Evolutionary conservation across 2,113 vertebrate species (phyloP), one percentile per base, ranked within the genome.

Genomic region (Poeciliopsis turrubarensis): DNA sequence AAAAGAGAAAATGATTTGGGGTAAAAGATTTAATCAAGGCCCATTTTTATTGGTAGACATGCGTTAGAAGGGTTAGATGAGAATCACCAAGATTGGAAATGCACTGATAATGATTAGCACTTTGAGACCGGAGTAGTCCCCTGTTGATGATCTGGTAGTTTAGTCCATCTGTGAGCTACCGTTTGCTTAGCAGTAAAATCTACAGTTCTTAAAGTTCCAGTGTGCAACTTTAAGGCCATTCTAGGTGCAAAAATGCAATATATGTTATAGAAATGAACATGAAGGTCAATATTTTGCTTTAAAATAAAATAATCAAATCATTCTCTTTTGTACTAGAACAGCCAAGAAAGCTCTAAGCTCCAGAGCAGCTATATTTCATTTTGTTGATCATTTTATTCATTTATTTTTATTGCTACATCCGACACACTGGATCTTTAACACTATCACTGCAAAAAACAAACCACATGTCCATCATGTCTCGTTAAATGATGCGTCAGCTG

Each of bases 1-100:
- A 70, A 3, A 66, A 19, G 68, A 66, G 26, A 62, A 68, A 62
- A 72, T 60, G 22, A 73, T 32, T 68, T 57, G 30, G 10, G 31
- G 5, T 37, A 27, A 82, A 60, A 72, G 54, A 82, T 61, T 60
- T 82, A 81, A 91, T 92, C 72, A 85, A 12, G 34, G 39, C 31
- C 27, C 47, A 68, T 29, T 54, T 32, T 88, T 32, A 89, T 89
- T 90, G 0, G n/a, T 27, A 64, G 34, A 86, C 90, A 90, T 92
- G 92, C 91, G 86, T 68, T 72, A 86, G 70, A 70, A 57, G 3
- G 32, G 78, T 91, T 91, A 91, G 83, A 82, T 12, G 79, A 25
- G 11, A 91, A 93, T 91, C 92, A 91, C 25, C 37, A 65, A 47
- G 39, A 41, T 77, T 72, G 73, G 63, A 81, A 65, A 69, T 72